Conservation (phyloP, 2,113 vertebrate species). For the Upupa epops region DNA sequence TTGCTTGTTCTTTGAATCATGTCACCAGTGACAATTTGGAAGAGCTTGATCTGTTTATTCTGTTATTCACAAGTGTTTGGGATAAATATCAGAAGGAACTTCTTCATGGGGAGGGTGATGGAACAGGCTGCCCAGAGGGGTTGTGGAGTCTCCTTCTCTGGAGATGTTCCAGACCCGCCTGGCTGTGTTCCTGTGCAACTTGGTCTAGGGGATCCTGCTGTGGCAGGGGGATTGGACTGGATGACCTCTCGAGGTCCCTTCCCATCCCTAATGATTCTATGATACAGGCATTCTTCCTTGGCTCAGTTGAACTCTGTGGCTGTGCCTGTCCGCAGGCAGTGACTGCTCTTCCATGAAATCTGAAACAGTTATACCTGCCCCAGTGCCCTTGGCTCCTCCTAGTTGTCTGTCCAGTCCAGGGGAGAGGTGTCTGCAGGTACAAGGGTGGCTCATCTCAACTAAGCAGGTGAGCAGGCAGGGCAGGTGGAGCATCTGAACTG, state of each 20-base stretch:
- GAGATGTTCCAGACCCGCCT: no score
- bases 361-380: neutral
- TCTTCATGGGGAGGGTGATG: no score
- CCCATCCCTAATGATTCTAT: no score
- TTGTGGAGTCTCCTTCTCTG: no score
- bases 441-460: constrained; percentile 20
- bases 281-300: no score
- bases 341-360: neutral
- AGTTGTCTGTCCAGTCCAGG: neutral
- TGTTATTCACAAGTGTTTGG: neutral
- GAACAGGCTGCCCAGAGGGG: no score
- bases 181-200: no score
- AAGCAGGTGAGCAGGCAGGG: neutral
- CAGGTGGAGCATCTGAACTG: neutral
- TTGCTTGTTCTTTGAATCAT: neutral
- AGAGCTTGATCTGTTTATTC: neutral
- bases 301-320: neutral
- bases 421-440: neutral
- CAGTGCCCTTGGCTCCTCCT: neutral
- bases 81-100: no score
- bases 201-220: no score
- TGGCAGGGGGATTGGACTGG: no score
- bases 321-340: neutral
- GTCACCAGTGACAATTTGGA: neutral
- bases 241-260: no score